Conservation (phyloP, 2,888 invertebrate genomes). For the Lasioglossum pauxillum region DNA sequence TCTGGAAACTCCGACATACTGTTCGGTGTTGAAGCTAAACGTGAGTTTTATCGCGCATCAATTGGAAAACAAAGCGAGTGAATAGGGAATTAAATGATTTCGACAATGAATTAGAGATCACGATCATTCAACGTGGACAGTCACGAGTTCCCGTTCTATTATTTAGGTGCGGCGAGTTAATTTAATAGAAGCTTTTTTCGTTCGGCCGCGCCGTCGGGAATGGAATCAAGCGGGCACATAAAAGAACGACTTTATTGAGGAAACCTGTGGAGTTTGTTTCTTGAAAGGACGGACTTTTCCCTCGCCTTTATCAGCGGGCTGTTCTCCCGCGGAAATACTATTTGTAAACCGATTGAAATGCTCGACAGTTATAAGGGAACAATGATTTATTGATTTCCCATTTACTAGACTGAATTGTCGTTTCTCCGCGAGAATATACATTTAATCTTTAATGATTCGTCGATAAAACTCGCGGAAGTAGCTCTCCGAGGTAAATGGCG, state of each 20-base stretch:
- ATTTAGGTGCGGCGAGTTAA: not conserved
- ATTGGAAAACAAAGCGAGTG: no score
- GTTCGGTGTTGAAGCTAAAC: no score
- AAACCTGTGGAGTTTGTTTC: constrained; percentile 24
- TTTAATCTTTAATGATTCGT: not conserved
- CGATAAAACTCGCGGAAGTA: not conserved
- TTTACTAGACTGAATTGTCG: not conserved
- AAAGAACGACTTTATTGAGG: constrained; percentile 11
- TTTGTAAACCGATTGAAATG: not conserved
- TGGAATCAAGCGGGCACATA: not conserved
- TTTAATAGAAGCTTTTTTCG: constrained; percentile 12
- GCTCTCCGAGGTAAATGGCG: not conserved
- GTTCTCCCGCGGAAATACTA: not conserved
- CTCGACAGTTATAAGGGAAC: not conserved
- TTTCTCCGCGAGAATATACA: not conserved
- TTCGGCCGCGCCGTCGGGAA: not conserved
- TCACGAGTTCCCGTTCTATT: not conserved
- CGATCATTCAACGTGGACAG: no score
- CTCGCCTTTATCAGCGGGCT: not conserved
- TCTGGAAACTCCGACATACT: no score
- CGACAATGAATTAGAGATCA: not conserved
- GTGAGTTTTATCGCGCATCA: no score
- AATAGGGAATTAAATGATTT: not conserved
- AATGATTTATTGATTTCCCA: constrained; percentile 15
- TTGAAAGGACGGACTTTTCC: constrained; percentile 9